These are phyloP conservation scores for Crematogaster levior DNA, from an alignment of 2,888 invertebrate genomes.

Conservation along the genomic window DNA sequence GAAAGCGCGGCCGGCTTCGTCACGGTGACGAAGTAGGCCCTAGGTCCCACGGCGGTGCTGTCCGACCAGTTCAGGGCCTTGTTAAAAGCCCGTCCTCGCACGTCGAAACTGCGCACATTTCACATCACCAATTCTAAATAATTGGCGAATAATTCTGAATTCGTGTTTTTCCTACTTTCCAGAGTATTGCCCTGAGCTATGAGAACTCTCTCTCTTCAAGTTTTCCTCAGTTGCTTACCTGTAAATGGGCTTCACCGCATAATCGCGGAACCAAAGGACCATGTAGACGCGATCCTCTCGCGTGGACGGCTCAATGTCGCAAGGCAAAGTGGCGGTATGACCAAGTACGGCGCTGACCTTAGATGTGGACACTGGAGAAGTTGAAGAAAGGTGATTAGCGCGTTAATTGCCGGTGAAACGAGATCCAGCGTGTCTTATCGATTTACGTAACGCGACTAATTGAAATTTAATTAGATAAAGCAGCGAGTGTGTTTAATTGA, in stretches of 20 bases:
- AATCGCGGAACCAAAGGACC: conserved; percentile 96
- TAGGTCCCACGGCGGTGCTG: conserved; percentile 86
- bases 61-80: conserved; percentile 87
- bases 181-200: not conserved
- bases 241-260: conserved; percentile 95
- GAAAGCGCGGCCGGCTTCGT: conserved; percentile 86
- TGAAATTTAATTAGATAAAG: not conserved
- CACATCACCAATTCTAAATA: not conserved
- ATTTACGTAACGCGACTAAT: not conserved
- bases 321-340: conserved; percentile 93
- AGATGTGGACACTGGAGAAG: conserved; percentile 88
- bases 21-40: conserved; percentile 87
- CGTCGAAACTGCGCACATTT: conserved; percentile 84
- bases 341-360: conserved; percentile 94
- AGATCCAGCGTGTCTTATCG: too few species aligned
- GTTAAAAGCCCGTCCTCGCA: conserved; percentile 86
- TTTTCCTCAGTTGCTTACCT: conserved; percentile 87
- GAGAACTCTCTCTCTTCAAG: not conserved
- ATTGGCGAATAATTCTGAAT: not conserved
- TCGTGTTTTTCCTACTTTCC: not conserved
- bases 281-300: conserved; percentile 95
- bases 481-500: not conserved
- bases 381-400: conserved; percentile 24
- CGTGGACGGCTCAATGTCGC: conserved; percentile 94
- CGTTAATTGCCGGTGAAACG: not conserved